Percentiles rank a stretch among this genome's conserved stretches.
Evolutionary conservation across 2,888 invertebrate genomes (phyloP).

Genomic region (Aphodius sticticus): DNA sequence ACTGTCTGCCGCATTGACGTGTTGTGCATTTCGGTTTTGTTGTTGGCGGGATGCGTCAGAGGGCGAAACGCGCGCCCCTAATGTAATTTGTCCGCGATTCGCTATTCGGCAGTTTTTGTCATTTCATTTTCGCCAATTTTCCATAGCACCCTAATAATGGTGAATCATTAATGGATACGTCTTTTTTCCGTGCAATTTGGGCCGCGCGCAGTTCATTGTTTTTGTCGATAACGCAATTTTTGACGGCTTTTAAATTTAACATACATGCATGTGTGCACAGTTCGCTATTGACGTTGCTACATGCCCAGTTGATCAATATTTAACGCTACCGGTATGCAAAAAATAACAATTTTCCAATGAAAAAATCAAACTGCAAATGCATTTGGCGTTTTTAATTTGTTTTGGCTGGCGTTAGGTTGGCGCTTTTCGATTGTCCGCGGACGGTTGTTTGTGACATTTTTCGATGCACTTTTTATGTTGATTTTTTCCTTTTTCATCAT

Average conservation of each 20-base stretch:
- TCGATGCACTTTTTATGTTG: too few relatives aligned
- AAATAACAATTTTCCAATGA: not conserved
- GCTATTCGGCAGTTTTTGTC: conserved; percentile 21
- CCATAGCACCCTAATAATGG: not conserved
- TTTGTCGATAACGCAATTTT: not conserved
- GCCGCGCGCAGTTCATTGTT: not conserved
- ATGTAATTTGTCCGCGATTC: conserved; percentile 12
- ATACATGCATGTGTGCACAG: not conserved
- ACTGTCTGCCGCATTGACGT: not conserved
- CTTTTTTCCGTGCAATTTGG: not conserved
- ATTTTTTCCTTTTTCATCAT: too few relatives aligned
- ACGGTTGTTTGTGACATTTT: not conserved
- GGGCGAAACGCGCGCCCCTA: not conserved
- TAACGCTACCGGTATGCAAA: not conserved
- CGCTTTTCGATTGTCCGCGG: not conserved
- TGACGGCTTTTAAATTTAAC: not conserved
- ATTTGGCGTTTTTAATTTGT: not conserved
- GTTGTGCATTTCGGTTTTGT: not conserved
- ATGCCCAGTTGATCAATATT: not conserved
- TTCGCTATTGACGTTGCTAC: not conserved
- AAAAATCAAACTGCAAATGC: not conserved
- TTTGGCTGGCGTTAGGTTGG: not conserved
- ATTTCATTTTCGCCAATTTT: conserved; percentile 17
- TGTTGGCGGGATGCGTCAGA: not conserved
- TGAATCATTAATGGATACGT: not conserved